Conservation (phyloP, 2,113 vertebrate species). For the Bombycilla garrulus region DNA sequence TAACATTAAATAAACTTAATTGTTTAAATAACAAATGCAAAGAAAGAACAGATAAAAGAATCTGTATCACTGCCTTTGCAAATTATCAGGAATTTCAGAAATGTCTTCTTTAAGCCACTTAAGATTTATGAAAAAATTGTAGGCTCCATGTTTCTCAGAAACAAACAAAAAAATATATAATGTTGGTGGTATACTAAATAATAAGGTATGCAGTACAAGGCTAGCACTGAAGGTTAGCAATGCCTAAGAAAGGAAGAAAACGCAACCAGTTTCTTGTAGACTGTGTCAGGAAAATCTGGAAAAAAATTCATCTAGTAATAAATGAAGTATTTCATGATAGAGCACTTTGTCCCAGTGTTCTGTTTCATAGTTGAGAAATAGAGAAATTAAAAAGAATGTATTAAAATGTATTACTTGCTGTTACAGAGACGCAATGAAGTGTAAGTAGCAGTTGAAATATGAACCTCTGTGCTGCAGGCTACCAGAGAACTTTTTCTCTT, state of each 20-base stretch:
- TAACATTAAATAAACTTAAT: background rate
- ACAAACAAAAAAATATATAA: background rate
- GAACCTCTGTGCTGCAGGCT: background rate
- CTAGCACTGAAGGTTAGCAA: background rate
- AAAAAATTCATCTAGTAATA: background rate
- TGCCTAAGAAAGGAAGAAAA: background rate
- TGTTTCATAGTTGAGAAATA: background rate
- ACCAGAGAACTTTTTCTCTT: background rate
- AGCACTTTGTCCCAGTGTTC: background rate
- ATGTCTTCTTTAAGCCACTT: background rate
- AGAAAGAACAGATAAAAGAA: background rate
- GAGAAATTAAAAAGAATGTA: background rate
- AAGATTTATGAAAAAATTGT: background rate
- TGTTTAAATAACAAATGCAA: background rate
- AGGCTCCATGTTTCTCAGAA: background rate
- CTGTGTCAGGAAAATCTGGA: background rate
- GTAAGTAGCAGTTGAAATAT: background rate
- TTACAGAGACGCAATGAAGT: background rate
- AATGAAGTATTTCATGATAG: background rate
- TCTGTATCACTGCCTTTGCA: background rate
- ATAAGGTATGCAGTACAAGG: background rate
- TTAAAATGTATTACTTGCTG: background rate
- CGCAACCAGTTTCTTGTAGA: background rate
- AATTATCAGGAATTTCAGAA: background rate
- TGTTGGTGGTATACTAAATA: fast-evolving